Evolutionary conservation across 2,797 vertebrate genomes (phyloP), one percentile per base, ranked within the genome.

Genomic region (Triplophysa yarkandensis): DNA sequence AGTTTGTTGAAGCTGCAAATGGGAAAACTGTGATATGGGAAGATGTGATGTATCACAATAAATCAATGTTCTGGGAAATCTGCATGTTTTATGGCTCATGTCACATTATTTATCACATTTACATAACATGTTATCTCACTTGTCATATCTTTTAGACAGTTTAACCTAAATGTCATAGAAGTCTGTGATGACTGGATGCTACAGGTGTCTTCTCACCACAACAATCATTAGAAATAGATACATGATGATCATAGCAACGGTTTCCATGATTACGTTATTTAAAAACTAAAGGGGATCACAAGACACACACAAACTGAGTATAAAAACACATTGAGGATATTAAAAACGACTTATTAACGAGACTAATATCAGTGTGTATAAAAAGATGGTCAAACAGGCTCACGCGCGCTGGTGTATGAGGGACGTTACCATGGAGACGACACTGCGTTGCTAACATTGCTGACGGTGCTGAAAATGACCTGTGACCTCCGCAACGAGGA

Each of bases 371-470:
- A 32, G 5, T 57, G 27, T 30, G 25, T 17, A 7, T 16, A 25
- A 32, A 4, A 58, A 57, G 7, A 10, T 36, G 9, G 11, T 36
- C 46, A 10, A 23, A 44, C 28, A 16, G 16, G 44, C 34, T 66
- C 46, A 16, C 39, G 55, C 25, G 25, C 28, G 44, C 27, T 76
- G 62, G 63, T 71, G 81, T 62, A 21, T 64, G 5, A 27, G 43
- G 66, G 32, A 19, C 32, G 87, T 90, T 75, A 80, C 77, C 87
- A 83, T 6, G 85, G 87, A 68, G 85, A 90, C 87, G 57, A 4
- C 1, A 52, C 64, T 83, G 83, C 48, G 73, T 79, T 81, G 63
- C 80, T 54, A 87, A 90, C 88, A 32, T 48, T 11, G 48, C 41
- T 71, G 82, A 88, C 82, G 81, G 81, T 77, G 9, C 25, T 28